Conservation (phyloP, 2,113 vertebrate genomes). For the Dendrocopos noguchii region DNA sequence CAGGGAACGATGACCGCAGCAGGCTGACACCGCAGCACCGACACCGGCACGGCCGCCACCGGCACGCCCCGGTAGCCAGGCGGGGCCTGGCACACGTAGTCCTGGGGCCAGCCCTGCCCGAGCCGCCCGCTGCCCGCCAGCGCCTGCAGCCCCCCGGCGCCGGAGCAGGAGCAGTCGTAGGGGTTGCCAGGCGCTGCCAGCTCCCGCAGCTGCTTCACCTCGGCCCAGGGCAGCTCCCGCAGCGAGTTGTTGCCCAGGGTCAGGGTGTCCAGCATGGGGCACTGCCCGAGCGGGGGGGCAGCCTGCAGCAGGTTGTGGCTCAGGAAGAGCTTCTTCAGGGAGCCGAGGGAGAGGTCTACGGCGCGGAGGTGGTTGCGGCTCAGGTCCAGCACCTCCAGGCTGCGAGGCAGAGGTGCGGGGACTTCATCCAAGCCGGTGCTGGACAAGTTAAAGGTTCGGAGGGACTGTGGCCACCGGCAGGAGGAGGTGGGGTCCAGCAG, state of each 20-base stretch:
- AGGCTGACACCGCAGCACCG: neutral
- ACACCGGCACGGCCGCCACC: neutral
- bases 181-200: slow-evolving; percentile 33
- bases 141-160: neutral
- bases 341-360: slow-evolving; percentile 27
- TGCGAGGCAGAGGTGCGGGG: slow-evolving; percentile 49
- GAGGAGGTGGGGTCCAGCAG: neutral
- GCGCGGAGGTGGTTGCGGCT: slow-evolving; percentile 60
- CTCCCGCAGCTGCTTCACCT: neutral
- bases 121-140: neutral
- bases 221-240: neutral
- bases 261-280: slow-evolving; percentile 55
- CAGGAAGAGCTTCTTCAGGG: slow-evolving; percentile 58
- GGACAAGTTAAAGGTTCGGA: slow-evolving; percentile 68
- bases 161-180: slow-evolving; percentile 37
- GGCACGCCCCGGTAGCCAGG: neutral
- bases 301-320: slow-evolving; percentile 64
- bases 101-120: slow-evolving; percentile 54
- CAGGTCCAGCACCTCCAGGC: slow-evolving; percentile 69
- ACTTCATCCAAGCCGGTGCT: slow-evolving; percentile 44
- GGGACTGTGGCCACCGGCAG: slow-evolving; percentile 68
- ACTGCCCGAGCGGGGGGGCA: slow-evolving; percentile 19
- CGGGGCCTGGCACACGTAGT: slow-evolving; percentile 26
- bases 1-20: neutral
- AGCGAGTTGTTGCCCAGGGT: slow-evolving; percentile 70